These are phyloP conservation scores for Hemicentrotus pulcherrimus DNA, from an alignment of 35 echinoderm and acorn worm species.

Conservation along the genomic window DNA sequence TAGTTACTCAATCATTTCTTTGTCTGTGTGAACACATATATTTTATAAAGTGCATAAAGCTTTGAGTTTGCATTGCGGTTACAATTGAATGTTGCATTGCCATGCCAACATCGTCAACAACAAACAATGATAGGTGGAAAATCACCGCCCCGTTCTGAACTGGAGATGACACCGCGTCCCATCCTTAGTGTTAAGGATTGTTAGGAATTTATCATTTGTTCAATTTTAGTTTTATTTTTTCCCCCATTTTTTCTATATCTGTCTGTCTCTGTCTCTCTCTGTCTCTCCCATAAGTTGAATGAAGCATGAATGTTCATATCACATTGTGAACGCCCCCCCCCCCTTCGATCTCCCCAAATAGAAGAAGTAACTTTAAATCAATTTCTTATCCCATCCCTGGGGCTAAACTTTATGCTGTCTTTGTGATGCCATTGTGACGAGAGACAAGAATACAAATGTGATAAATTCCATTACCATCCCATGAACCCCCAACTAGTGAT, in stretches of 20 bases:
- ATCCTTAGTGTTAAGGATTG: neutral
- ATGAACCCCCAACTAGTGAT: neutral
- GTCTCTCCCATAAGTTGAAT: neutral
- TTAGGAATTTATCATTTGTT: neutral
- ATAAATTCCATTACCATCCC: neutral
- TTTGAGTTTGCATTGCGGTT: neutral
- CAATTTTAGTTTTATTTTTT: neutral
- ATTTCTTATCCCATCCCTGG: neutral
- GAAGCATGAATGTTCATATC: neutral
- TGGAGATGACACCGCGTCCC: neutral
- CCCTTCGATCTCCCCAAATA: neutral
- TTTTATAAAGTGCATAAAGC: neutral
- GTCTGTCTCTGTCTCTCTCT: neutral
- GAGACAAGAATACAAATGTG: neutral
- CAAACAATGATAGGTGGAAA: neutral
- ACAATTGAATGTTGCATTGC: neutral
- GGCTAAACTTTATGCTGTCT: neutral
- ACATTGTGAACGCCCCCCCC: neutral
- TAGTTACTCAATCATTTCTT: neutral
- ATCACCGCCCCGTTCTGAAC: neutral
- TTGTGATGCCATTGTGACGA: neutral
- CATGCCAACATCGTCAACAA: neutral
- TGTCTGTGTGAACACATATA: neutral
- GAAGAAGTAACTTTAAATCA: neutral
- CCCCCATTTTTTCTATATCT: neutral